Evolutionary conservation across 2,888 invertebrate species (phyloP).

Genomic region (Cyclophora albipunctata): DNA sequence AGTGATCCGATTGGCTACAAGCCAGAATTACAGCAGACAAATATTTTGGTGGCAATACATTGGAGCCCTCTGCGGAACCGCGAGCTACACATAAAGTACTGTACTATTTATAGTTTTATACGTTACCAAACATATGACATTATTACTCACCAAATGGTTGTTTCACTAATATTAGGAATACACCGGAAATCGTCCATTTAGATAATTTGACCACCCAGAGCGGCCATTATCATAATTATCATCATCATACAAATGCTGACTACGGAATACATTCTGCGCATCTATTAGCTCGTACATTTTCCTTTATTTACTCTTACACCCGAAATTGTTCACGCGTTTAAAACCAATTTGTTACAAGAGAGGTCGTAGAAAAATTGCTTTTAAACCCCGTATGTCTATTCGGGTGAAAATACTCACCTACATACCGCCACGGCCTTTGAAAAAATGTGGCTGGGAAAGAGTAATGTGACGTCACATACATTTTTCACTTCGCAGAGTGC

Average conservation of each 20-base stretch:
- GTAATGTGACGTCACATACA: constrained; percentile 36
- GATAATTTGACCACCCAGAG: constrained; percentile 19
- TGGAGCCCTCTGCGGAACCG: constrained; percentile 40
- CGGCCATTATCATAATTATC: constrained; percentile 15
- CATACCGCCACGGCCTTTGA: constrained; percentile 24
- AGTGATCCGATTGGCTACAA: constrained; percentile 64
- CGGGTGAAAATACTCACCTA: constrained; percentile 18
- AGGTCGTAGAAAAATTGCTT: constrained; percentile 10
- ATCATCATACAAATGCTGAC: background rate
- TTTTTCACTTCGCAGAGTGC: constrained; percentile 34
- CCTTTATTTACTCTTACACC: background rate
- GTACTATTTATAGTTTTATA: constrained; percentile 61
- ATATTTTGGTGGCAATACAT: constrained; percentile 68
- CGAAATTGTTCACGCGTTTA: constrained; percentile 10
- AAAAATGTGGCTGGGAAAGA: constrained; percentile 31
- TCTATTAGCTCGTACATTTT: background rate
- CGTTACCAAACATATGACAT: constrained; percentile 45
- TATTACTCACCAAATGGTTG: constrained; percentile 42
- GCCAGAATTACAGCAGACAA: constrained; percentile 67
- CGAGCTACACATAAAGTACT: constrained; percentile 46
- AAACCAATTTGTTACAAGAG: constrained; percentile 10
- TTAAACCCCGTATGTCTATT: constrained; percentile 12
- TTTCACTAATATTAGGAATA: constrained; percentile 22
- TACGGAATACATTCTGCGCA: background rate
- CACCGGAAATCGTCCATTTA: constrained; percentile 39